Percentiles rank a stretch among this genome's conserved stretches.
Evolutionary conservation across 2,888 invertebrate species (phyloP).

Genomic region (Scotopteryx bipunctaria): DNA sequence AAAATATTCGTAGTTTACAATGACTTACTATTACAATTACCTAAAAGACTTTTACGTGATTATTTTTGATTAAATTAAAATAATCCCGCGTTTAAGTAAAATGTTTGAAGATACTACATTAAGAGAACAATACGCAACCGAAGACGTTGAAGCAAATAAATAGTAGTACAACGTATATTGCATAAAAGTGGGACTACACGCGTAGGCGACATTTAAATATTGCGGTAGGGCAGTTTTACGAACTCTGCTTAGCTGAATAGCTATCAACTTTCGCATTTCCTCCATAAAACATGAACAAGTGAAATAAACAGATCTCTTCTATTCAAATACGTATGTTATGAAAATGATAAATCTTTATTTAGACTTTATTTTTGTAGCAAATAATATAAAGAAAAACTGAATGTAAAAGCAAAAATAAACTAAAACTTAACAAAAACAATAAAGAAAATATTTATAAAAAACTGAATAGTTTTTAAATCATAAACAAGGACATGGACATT

Average conservation of each 20-base stretch:
- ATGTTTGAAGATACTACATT: too few species aligned
- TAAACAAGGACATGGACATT: background rate
- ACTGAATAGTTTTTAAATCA: background rate
- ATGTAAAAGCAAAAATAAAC: too few species aligned
- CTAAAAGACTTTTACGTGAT: too few species aligned
- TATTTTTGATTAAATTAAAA: too few species aligned
- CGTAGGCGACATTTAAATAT: constrained; percentile 46
- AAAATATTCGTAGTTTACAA: too few species aligned
- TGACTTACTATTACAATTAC: too few species aligned
- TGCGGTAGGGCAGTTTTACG: constrained; percentile 70
- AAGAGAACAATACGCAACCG: background rate
- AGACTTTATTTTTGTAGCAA: too few species aligned
- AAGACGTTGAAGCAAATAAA: constrained; percentile 5
- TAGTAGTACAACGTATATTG: constrained; percentile 3
- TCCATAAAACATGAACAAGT: constrained; percentile 19
- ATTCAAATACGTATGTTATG: background rate
- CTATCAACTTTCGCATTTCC: constrained; percentile 35
- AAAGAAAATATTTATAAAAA: too few species aligned
- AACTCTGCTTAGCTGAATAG: constrained; percentile 39
- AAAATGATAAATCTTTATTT: too few species aligned
- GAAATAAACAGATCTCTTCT: background rate
- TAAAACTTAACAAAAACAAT: too few species aligned
- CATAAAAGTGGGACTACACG: constrained; percentile 33
- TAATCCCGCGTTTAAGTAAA: too few species aligned
- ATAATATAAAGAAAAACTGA: too few species aligned